Evolutionary conservation across 2,113 vertebrate genomes (phyloP).

Genomic region (Cyprinus carpio): DNA sequence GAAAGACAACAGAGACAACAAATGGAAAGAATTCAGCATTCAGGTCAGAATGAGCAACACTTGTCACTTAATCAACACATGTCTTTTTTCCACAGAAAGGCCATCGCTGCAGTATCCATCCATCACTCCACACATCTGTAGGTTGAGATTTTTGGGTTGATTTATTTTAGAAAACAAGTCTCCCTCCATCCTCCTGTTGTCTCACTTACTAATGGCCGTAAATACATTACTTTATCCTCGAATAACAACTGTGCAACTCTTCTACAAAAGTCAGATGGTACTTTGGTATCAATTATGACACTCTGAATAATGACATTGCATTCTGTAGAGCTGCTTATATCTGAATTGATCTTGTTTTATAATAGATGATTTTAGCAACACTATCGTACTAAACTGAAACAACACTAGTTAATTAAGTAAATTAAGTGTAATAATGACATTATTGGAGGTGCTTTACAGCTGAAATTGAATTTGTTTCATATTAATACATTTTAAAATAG

Average conservation of each 20-base stretch:
- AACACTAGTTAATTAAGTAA: not conserved
- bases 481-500: not conserved
- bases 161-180: not conserved
- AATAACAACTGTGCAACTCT: not conserved
- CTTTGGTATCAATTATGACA: not conserved
- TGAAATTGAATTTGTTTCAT: not conserved
- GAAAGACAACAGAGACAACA: constrained; percentile 27
- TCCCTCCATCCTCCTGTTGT: constrained; percentile 14
- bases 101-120: not conserved
- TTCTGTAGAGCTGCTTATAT: not conserved
- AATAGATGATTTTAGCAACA: not conserved
- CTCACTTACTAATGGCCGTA: constrained; percentile 13
- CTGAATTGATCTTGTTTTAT: not conserved
- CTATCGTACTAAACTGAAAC: not conserved
- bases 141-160: not conserved
- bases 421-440: not conserved
- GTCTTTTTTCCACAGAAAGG: constrained; percentile 24
- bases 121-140: constrained; percentile 16
- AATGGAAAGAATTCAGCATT: constrained; percentile 16
- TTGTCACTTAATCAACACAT: not conserved
- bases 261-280: not conserved
- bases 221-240: not conserved
- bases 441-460: not conserved
- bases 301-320: not conserved
- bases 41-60: not conserved